These are phyloP conservation scores for Sisor rabdophorus DNA, from an alignment of 2,113 vertebrate species.

Conservation along the genomic window DNA sequence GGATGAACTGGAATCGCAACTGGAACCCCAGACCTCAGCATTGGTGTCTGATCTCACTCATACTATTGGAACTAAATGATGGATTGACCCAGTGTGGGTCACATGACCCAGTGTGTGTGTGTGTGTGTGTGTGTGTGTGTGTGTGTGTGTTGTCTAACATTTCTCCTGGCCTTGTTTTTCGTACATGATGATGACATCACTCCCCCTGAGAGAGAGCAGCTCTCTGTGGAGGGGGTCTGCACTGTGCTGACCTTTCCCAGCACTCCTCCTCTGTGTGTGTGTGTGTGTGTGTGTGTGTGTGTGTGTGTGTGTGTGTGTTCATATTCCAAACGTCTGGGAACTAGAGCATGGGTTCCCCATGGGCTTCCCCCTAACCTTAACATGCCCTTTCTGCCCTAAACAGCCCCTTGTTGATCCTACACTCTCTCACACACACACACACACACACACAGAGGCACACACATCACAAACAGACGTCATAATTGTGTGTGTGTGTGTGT, in stretches of 20 bases:
- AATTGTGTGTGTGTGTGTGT: too few relatives aligned
- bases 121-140: constrained; percentile 10
- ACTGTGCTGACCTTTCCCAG: constrained; percentile 68
- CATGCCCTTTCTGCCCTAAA: constrained; percentile 4
- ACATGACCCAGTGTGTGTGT: not conserved
- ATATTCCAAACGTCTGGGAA: too few relatives aligned
- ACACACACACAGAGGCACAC: not conserved
- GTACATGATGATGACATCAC: constrained; percentile 61
- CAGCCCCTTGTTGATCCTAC: not conserved
- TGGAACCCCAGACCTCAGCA: too few relatives aligned
- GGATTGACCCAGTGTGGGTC: too few relatives aligned
- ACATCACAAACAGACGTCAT: not conserved
- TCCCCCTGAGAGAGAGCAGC: constrained; percentile 58
- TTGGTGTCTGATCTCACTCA: too few relatives aligned
- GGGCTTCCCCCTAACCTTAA: constrained; percentile 19
- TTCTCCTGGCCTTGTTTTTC: constrained; percentile 52
- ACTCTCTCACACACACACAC: not conserved
- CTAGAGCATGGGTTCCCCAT: constrained; percentile 15
- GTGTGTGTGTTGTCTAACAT: constrained; percentile 33
- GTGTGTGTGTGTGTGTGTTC: not conserved
- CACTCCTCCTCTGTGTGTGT: constrained; percentile 53
- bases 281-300: constrained; percentile 17
- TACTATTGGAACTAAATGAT: too few relatives aligned
- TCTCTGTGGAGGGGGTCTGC: constrained; percentile 49
- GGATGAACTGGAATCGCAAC: too few relatives aligned